Evolutionary conservation across 2,113 vertebrate genomes (phyloP), one percentile per base, ranked within the genome.

Genomic region (Micromys minutus): DNA sequence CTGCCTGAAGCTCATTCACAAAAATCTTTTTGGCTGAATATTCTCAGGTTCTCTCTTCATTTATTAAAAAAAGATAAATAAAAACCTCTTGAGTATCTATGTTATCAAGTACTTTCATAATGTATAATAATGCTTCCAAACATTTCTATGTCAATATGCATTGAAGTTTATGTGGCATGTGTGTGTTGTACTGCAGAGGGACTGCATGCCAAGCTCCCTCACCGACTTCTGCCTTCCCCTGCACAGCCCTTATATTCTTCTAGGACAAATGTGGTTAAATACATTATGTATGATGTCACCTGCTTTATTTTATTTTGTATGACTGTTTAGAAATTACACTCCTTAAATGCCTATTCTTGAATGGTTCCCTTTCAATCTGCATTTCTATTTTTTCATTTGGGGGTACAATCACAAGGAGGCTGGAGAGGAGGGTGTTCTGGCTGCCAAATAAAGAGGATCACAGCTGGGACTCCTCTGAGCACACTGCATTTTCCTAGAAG

Each of bases 401-500:
- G 5, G 42, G 50, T 0, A 61, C 6, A n/a, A 1, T 71, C 24
- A 39, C 0, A 22, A 26, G 17, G 3, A 55, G 1, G 16, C 10
- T 63, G 34, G 21, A 50, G 7, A 76, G 1, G 0, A 74, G 2
- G 19, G 57, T 45, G 22, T 16, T 67, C 0, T 61, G 61, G 1
- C 19, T 89, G n/a, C 5, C 3, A 72, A 52, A 1, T 9, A 69
- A 84, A n/a, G n/a, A 86, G 75, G n/a, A 87, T 15, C 57, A 87
- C 69, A 1, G 67, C 34, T 15, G 31, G 11, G 12, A 21, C 21
- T 50, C 71, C 13, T 81, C 1, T 91, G 10, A 71, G 42, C 3
- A 61, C 6, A 11, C 15, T 36, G 0, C 7, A 16, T 55, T 91
- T 83, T 50, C 85, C 84, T 0, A 24, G 4, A 83, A 52, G 45